These are phyloP conservation scores for Nebria salina DNA, from an alignment of 2,888 invertebrate genomes.

Conservation along the genomic window DNA sequence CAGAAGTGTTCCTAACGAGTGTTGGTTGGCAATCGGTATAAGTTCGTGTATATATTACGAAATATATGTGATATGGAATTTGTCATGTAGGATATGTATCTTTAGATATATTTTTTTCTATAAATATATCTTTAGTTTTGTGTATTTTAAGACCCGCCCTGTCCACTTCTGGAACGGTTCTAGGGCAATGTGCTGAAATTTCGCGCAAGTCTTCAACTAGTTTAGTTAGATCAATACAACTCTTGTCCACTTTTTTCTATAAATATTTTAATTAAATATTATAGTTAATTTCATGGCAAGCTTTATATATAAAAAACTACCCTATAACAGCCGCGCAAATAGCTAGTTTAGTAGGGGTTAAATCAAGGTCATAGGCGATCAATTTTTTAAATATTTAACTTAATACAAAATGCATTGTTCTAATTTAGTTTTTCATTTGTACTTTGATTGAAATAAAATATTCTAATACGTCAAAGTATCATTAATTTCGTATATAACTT, in stretches of 20 bases:
- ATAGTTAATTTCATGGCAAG: no score
- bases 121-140: slow-evolving; percentile 38
- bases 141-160: slow-evolving; percentile 45
- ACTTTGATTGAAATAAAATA: no score
- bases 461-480: no score
- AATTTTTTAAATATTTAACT: no score
- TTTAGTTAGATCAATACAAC: slow-evolving; percentile 31
- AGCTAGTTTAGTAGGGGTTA: no score
- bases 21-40: background rate
- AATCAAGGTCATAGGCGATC: no score
- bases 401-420: no score
- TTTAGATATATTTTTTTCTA: slow-evolving; percentile 27
- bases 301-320: no score
- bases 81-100: slow-evolving; percentile 4
- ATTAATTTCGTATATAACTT: background rate
- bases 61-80: slow-evolving; percentile 26
- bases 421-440: no score
- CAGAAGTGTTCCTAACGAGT: background rate
- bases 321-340: no score
- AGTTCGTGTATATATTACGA: slow-evolving; percentile 20
- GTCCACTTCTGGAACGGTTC: slow-evolving; percentile 11
- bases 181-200: slow-evolving; percentile 42
- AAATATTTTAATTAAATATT: background rate
- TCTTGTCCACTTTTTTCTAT: background rate
- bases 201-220: slow-evolving; percentile 41